phyloP scores from a whole-genome alignment of 2,888 invertebrate genomes.

The Portevinia maculata region DNA sequence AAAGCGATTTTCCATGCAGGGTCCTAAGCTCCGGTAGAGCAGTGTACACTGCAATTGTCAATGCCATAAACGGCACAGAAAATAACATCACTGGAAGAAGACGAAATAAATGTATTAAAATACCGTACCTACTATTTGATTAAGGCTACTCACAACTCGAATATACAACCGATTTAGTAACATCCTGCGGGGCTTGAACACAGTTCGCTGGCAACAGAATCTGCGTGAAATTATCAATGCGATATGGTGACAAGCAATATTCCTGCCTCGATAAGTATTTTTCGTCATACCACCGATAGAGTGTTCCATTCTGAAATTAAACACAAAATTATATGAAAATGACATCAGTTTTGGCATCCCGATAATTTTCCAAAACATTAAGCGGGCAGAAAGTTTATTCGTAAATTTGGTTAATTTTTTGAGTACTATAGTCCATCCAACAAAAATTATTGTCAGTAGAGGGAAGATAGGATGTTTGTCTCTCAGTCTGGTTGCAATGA shows the following conservation, averaged over 20 bases:
- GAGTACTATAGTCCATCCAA: no score
- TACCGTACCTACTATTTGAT: no score
- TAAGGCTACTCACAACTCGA: conserved; percentile 77
- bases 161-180: conserved; percentile 78
- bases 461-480: no score
- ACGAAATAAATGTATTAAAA: background rate
- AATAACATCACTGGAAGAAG: conserved; percentile 86
- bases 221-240: conserved; percentile 75
- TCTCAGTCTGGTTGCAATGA: no score
- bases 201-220: conserved; percentile 80
- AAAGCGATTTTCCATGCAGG: conserved; percentile 90
- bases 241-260: conserved; percentile 78
- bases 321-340: no score
- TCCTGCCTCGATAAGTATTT: conserved; percentile 77
- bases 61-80: conserved; percentile 88
- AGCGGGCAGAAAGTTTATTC: no score
- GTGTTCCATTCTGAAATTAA: conserved; percentile 78
- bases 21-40: conserved; percentile 88
- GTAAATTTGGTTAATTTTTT: no score
- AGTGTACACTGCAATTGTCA: conserved; percentile 89
- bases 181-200: conserved; percentile 31
- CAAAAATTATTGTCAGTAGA: no score
- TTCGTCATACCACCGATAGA: conserved; percentile 77
- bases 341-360: no score
- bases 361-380: no score